phyloP scores from a whole-genome alignment of 92 coral and sea anemone species.

The Epizoanthus rinbou region DNA sequence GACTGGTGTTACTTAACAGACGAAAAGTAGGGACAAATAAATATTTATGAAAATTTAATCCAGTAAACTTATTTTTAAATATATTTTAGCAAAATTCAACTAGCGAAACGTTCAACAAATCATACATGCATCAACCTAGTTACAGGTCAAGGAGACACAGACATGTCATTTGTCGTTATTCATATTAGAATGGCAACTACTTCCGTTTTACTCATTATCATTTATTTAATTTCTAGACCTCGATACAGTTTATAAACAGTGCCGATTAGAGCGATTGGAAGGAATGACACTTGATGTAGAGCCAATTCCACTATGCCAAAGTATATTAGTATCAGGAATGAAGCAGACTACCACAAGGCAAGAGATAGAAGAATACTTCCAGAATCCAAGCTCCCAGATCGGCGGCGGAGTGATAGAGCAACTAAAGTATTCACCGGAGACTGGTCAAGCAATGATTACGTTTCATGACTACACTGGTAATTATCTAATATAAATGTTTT shows the following conservation, averaged over 20 bases:
- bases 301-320: conserved; percentile 51
- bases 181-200: too few species aligned
- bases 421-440: conserved; percentile 48
- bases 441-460: conserved; percentile 45
- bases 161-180: too few species aligned
- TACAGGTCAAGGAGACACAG: too few species aligned
- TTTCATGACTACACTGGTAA: conserved; percentile 15
- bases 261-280: conserved; percentile 49
- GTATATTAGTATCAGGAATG: conserved; percentile 57
- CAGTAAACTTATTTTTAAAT: too few species aligned
- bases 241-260: background rate
- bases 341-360: conserved; percentile 52
- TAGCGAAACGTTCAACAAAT: too few species aligned
- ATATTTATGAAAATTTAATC: too few species aligned
- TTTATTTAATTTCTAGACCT: background rate
- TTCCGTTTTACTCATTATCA: too few species aligned
- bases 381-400: conserved; percentile 53
- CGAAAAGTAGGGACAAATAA: too few species aligned
- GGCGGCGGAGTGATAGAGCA: conserved; percentile 58
- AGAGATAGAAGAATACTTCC: conserved; percentile 51
- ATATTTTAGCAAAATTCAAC: too few species aligned
- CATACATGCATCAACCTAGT: too few species aligned
- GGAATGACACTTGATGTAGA: conserved; percentile 48
- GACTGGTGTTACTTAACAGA: too few species aligned
- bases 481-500: too few species aligned